These are phyloP conservation scores for Poecilobothrus nobilitatus DNA, from an alignment of 2,888 invertebrate genomes.

Conservation along the genomic window DNA sequence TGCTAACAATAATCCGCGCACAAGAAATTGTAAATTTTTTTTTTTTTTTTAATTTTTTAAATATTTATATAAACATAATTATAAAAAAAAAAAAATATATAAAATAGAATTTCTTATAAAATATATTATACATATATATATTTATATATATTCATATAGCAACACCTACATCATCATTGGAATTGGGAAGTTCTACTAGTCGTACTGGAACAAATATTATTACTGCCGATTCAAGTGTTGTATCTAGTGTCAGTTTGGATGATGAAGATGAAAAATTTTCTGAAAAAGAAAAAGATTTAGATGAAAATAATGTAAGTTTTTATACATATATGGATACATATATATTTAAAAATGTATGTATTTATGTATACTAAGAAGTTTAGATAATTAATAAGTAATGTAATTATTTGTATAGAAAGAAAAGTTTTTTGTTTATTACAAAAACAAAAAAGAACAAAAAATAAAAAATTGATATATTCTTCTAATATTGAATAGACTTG, in stretches of 20 bases:
- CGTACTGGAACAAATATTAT: slow-evolving; percentile 59
- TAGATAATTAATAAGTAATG: too few relatives aligned
- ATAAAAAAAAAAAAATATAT: neutral
- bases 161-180: slow-evolving; percentile 43
- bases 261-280: slow-evolving; percentile 42
- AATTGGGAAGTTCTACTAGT: slow-evolving; percentile 50
- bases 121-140: neutral
- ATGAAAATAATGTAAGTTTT: slow-evolving; percentile 35
- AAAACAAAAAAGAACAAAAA: too few relatives aligned
- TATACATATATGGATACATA: neutral
- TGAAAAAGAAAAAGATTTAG: slow-evolving; percentile 43
- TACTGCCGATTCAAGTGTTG: slow-evolving; percentile 48
- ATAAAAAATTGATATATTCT: too few relatives aligned
- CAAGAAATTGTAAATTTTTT: slow-evolving; percentile 39
- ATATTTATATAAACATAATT: neutral
- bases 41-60: neutral
- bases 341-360: neutral
- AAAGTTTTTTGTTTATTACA: too few relatives aligned
- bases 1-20: slow-evolving; percentile 60
- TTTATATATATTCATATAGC: slow-evolving; percentile 27
- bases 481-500: too few relatives aligned
- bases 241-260: slow-evolving; percentile 44
- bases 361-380: too few relatives aligned
- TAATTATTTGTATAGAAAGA: too few relatives aligned
- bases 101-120: neutral